phyloP scores from a whole-genome alignment of 2,888 invertebrate species.

The Tolmerus cingulatus region DNA sequence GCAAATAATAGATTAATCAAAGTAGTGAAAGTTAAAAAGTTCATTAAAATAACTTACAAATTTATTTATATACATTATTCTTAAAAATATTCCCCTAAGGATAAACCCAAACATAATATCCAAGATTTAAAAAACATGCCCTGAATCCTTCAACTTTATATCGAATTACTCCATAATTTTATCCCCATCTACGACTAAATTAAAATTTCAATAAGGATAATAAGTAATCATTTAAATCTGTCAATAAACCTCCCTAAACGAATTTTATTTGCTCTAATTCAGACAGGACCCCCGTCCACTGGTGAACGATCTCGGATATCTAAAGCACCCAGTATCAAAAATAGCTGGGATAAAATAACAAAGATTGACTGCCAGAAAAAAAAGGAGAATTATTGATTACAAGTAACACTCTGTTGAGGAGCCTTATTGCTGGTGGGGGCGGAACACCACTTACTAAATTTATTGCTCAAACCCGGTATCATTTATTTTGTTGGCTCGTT shows the following conservation, averaged over 20 bases:
- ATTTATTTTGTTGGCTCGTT: neutral
- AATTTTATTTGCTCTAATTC: neutral
- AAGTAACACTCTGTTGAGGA: neutral
- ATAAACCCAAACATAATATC: too few species aligned
- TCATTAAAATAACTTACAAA: too few species aligned
- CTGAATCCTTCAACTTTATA: neutral
- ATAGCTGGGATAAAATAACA: neutral
- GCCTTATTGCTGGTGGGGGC: neutral
- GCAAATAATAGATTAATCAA: too few species aligned
- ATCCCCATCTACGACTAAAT: neutral
- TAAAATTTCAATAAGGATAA: neutral
- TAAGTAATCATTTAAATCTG: neutral
- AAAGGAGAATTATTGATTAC: neutral
- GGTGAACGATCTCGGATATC: neutral
- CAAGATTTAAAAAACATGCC: too few species aligned
- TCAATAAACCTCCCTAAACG: neutral
- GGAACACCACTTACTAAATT: neutral
- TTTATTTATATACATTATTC: too few species aligned
- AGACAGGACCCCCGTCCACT: neutral
- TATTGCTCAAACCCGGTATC: neutral
- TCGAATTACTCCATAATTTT: neutral
- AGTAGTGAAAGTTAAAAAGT: too few species aligned
- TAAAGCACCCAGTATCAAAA: neutral
- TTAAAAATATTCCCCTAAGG: too few species aligned
- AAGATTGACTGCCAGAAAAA: neutral